A percentile compares a stretch with the other conserved stretches of the same genome.
Evolutionary conservation across 2,888 invertebrate genomes (phyloP).

Genomic region (Agriopis leucophaearia): DNA sequence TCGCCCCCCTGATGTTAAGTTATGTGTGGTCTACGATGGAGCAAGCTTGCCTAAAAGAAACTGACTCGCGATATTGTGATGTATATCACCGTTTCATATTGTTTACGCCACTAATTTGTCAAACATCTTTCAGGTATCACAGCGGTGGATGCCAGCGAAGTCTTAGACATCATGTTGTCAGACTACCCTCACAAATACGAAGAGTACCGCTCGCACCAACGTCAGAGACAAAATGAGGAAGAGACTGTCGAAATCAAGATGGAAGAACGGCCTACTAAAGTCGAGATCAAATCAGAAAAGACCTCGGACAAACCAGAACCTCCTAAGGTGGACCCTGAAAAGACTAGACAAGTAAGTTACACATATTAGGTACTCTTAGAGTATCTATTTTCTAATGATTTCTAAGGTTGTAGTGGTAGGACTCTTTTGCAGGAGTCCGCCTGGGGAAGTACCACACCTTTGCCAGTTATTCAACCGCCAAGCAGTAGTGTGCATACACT

Average conservation of each 20-base stretch:
- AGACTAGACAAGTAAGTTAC: conserved; percentile 72
- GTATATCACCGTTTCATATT: neutral
- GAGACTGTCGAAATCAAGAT: conserved; percentile 56
- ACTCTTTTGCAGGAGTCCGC: too few relatives aligned
- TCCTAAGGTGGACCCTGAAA: conserved; percentile 76
- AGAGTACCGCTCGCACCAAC: conserved; percentile 92
- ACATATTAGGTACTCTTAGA: too few relatives aligned
- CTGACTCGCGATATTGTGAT: too few relatives aligned
- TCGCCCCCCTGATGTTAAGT: too few relatives aligned
- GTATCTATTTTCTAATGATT: too few relatives aligned
- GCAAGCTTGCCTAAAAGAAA: too few relatives aligned
- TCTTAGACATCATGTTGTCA: conserved; percentile 97
- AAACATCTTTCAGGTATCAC: conserved; percentile 88
- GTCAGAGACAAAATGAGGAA: conserved; percentile 74
- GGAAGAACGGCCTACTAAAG: conserved; percentile 63
- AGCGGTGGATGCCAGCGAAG: conserved; percentile 96
- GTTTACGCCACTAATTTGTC: neutral
- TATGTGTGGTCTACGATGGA: too few relatives aligned
- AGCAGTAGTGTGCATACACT: too few relatives aligned
- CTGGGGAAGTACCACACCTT: too few relatives aligned
- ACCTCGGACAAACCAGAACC: conserved; percentile 67
- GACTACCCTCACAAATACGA: conserved; percentile 98
- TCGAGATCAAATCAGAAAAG: conserved; percentile 68
- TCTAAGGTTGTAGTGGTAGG: too few relatives aligned
- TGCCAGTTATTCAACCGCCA: too few relatives aligned